Base-by-base conservation (phyloP, 1,140 invertebrate species). In the Homarus americanus region DNA sequence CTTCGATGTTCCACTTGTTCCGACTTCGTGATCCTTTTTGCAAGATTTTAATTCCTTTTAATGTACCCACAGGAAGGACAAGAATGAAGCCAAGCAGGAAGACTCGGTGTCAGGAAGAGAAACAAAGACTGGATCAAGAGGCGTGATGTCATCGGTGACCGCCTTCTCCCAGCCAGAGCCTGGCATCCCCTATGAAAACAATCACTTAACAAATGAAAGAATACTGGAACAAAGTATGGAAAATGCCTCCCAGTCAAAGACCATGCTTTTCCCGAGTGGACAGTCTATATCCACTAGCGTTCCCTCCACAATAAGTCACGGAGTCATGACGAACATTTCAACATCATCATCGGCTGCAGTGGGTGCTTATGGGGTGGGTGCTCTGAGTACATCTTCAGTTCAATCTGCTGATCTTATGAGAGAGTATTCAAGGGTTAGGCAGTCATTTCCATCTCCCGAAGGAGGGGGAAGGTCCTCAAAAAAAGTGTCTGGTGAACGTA, bases 1-100 rank as follows among this genome's bases (percentile, higher is more conserved):
- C n/a, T n/a, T n/a, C n/a, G n/a, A n/a, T n/a, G n/a, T n/a, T n/a
- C n/a, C n/a, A n/a, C n/a, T n/a, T n/a, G n/a, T n/a, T n/a, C n/a
- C n/a, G n/a, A n/a, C n/a, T n/a, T n/a, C n/a, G n/a, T n/a, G n/a
- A n/a, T n/a, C n/a, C n/a, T n/a, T n/a, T n/a, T n/a, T n/a, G n/a
- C n/a, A n/a, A n/a, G n/a, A n/a, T n/a, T n/a, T n/a, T n/a, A n/a
- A n/a, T n/a, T n/a, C n/a, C n/a, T n/a, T n/a, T n/a, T n/a, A n/a
- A n/a, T n/a, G n/a, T n/a, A n/a, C n/a, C 53, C 53, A 58, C 83
- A 86, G 83, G 32, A 86, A 86, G 40, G 83, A 76, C 40, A 86
- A 86, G 24, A 76, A 28, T 58, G 72, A 86, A 36, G 40, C n/a
- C 28, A 69, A 76, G 32, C 24, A 53, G 53, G 32, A 40, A 2